Percentiles rank a stretch among this genome's conserved stretches.
phyloP scores from a whole-genome alignment of 2,888 invertebrate genomes.

The Caenorhabditis becei region DNA sequence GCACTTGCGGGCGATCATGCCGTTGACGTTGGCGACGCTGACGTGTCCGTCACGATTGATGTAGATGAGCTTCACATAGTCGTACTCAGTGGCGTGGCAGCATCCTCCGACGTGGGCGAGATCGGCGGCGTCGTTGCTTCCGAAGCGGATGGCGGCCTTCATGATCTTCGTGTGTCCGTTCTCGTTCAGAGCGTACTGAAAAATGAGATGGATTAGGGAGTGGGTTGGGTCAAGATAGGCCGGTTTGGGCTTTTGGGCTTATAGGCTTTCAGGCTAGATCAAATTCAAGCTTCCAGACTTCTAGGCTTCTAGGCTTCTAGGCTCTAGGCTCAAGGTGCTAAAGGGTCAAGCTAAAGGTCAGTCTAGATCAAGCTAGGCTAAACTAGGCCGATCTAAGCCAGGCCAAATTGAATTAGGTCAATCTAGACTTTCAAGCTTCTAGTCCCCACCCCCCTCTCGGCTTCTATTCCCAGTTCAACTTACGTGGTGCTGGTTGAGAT shows the following conservation, averaged over 20 bases:
- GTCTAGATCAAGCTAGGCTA: too few relatives aligned
- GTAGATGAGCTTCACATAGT: constrained; percentile 88
- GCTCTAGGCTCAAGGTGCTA: too few relatives aligned
- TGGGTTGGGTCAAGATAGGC: too few relatives aligned
- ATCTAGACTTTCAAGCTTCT: too few relatives aligned
- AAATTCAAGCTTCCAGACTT: too few relatives aligned
- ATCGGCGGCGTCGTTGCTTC: constrained; percentile 82
- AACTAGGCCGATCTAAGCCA: too few relatives aligned
- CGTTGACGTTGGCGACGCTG: constrained; percentile 86
- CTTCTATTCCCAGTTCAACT: too few relatives aligned
- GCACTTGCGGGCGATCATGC: constrained; percentile 95
- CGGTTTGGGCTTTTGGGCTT: constrained; percentile 79
- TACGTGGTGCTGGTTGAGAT: constrained; percentile 90
- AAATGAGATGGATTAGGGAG: neutral
- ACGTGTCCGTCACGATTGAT: constrained; percentile 72
- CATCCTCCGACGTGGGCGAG: constrained; percentile 90
- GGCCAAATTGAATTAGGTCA: too few relatives aligned
- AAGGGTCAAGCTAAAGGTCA: too few relatives aligned
- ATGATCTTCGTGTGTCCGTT: constrained; percentile 48
- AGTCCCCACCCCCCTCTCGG: too few relatives aligned
- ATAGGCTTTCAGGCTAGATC: too few relatives aligned
- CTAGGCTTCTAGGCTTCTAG: too few relatives aligned
- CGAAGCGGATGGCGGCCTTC: constrained; percentile 7
- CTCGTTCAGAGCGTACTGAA: constrained; percentile 24
- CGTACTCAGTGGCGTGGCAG: constrained; percentile 91